Conservation (phyloP, 2,888 invertebrate species). For the Bombyx huttoni region DNA sequence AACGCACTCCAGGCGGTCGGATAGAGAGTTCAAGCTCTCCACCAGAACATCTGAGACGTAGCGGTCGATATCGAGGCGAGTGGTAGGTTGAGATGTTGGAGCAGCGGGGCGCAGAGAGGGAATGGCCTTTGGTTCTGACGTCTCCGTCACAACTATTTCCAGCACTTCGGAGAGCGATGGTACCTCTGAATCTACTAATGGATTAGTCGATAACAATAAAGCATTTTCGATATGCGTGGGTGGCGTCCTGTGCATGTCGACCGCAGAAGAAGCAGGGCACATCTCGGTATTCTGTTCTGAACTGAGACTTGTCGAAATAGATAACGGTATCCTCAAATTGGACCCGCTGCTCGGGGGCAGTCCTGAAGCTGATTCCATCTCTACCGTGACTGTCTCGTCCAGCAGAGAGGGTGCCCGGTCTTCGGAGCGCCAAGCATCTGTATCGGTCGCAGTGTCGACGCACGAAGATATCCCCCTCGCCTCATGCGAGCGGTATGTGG, state of each 20-base stretch:
- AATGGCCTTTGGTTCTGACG: conserved; percentile 21
- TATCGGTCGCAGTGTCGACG: conserved; percentile 20
- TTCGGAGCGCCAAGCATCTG: conserved; percentile 16
- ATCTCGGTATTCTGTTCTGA: neutral
- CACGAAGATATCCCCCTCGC: conserved; percentile 14
- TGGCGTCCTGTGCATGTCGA: conserved; percentile 27
- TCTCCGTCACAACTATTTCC: conserved; percentile 60
- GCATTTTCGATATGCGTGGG: conserved; percentile 27
- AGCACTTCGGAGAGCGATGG: conserved; percentile 43
- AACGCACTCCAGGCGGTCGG: conserved; percentile 58
- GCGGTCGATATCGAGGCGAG: conserved; percentile 46
- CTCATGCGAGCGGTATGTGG: conserved; percentile 19
- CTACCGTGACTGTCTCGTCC: conserved; percentile 12
- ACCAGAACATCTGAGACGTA: conserved; percentile 67
- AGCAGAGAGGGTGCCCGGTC: conserved; percentile 9
- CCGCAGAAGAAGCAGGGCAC: conserved; percentile 5
- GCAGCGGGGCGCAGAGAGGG: conserved; percentile 11
- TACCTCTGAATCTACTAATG: conserved; percentile 9
- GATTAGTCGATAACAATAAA: conserved; percentile 5
- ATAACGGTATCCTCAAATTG: neutral
- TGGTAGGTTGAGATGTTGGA: neutral
- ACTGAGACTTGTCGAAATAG: neutral
- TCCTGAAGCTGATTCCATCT: conserved; percentile 12
- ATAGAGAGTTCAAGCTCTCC: conserved; percentile 61
- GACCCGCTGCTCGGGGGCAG: neutral